Evolutionary conservation across 2,113 vertebrate genomes (phyloP), one percentile per base, ranked within the genome.

Genomic region (Plecotus auritus): DNA sequence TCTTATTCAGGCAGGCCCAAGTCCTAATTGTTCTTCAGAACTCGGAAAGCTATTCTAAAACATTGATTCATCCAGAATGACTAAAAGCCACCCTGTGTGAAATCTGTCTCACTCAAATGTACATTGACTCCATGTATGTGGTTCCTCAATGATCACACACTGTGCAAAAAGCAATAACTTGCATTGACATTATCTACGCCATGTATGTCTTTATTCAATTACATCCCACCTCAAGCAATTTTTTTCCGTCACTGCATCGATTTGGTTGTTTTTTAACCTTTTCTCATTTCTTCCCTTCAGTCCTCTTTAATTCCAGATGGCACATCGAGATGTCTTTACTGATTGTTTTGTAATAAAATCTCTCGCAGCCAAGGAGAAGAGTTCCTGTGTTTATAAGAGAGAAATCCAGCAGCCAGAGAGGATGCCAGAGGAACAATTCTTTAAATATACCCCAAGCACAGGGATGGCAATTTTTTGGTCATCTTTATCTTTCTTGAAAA

Each of bases 231-330:
- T 97, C 73, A 77, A 77, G 91, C 10, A 73, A 94, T 96, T 96
- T 95, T 85, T 91, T 95, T 42, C 23, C 32, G 56, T 87, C 40
- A 74, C 49, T 80, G 70, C 91, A 97, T 96, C 16, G 78, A 81
- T 96, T 95, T 96, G 11, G 20, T 78, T 97, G 72, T 93, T 95
- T 93, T 95, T 97, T 86, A 97, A 94, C 87, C 83, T 98, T 97
- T 93, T 45, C 51, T 97, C 91, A 78, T 73, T 97, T 67, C 13
- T 96, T 95, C 37, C 78, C 22, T 93, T 96, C 90, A 95, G 45
- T 97, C 76, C 2, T 92, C n/a, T 96, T 90, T 89, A 93, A 97
- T 97, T 97, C 56, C 22, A 49, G 42, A 95, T 96, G 85, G 23
- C 90, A 30, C 61, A 77, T 96, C 67, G 64, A 83, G 45, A 88